phyloP scores from a whole-genome alignment of 1,140 invertebrate genomes.

The Cyclargus thomasi region DNA sequence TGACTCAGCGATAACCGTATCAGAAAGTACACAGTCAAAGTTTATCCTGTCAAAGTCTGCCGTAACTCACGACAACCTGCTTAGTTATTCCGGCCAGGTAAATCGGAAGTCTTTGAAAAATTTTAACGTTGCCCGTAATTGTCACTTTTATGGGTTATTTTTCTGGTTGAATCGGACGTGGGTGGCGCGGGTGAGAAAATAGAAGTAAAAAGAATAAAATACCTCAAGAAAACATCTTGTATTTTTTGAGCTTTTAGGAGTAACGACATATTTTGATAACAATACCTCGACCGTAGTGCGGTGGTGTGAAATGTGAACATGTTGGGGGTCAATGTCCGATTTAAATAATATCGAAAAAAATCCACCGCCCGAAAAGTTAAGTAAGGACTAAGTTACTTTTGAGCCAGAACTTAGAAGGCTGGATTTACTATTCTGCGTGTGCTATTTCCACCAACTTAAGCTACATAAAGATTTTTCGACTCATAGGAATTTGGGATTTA shows the following conservation, averaged over 20 bases:
- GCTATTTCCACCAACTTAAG: no score
- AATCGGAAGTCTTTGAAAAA: slow-evolving; percentile 11
- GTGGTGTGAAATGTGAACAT: neutral
- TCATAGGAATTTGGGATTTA: no score
- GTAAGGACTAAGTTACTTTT: no score
- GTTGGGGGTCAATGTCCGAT: neutral
- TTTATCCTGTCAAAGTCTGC: slow-evolving; percentile 3
- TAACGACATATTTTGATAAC: neutral
- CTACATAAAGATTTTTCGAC: no score
- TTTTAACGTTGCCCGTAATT: slow-evolving; percentile 12
- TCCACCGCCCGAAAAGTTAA: neutral
- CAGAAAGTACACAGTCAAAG: slow-evolving; percentile 5
- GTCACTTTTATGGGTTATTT: slow-evolving; percentile 10
- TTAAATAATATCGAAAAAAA: neutral
- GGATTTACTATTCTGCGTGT: no score
- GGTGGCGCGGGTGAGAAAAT: slow-evolving; percentile 8
- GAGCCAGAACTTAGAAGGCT: no score
- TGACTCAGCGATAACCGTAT: neutral
- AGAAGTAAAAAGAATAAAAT: neutral
- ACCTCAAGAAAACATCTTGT: neutral
- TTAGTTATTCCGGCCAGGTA: slow-evolving; percentile 9
- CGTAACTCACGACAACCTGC: slow-evolving; percentile 4
- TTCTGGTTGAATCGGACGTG: neutral
- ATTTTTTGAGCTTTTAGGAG: neutral
- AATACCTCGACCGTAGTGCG: neutral